A percentile compares a stretch with the other conserved stretches of the same genome.
Evolutionary conservation across 2,888 invertebrate species (phyloP).

Genomic region (Diarsia brunnea): DNA sequence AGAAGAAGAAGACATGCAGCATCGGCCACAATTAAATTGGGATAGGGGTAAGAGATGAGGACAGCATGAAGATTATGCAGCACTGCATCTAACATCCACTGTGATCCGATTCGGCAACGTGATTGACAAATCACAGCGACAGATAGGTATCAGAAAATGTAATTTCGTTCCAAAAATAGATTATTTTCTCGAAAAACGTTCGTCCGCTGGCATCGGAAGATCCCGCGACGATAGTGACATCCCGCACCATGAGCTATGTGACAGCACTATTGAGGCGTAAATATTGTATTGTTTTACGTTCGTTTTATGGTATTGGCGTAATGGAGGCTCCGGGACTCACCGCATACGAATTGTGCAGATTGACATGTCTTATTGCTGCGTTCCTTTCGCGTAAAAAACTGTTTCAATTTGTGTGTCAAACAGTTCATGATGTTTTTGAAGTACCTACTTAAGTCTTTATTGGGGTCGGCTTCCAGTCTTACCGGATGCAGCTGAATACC

Average conservation of each 20-base stretch:
- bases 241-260: constrained; percentile 40
- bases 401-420: constrained; percentile 24
- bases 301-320: constrained; percentile 75
- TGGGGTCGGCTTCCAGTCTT: too few species aligned
- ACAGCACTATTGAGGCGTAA: constrained; percentile 71
- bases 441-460: background rate
- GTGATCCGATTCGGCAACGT: background rate
- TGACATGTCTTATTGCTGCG: constrained; percentile 42
- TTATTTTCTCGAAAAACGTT: background rate
- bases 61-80: too few species aligned
- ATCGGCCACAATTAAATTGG: too few species aligned
- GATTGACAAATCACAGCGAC: background rate
- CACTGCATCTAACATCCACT: too few species aligned
- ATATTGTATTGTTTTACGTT: constrained; percentile 75
- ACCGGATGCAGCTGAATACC: too few species aligned
- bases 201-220: background rate
- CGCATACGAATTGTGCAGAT: constrained; percentile 71
- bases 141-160: background rate
- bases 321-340: constrained; percentile 66
- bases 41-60: too few species aligned
- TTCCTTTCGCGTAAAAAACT: constrained; percentile 44
- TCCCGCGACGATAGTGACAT: constrained; percentile 25
- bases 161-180: too few species aligned
- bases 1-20: too few species aligned
- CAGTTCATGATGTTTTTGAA: background rate